These are phyloP conservation scores for Oryzias celebensis DNA, from an alignment of 2,113 vertebrate genomes.

Conservation along the genomic window DNA sequence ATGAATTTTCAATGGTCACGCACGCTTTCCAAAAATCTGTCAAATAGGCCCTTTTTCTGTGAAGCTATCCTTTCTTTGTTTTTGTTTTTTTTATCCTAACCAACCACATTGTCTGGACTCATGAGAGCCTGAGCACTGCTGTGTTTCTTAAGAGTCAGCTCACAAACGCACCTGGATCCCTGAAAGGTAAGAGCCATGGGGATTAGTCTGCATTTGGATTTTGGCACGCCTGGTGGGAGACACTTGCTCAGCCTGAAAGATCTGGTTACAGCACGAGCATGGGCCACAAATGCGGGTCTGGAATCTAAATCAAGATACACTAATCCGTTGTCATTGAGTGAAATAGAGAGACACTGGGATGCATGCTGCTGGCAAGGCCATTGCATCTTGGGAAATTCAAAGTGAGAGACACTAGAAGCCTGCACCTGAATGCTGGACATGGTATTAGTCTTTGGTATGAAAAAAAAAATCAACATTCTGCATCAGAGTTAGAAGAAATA, in stretches of 20 bases:
- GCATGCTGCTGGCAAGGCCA: conserved; percentile 4
- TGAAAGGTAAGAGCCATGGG: conserved; percentile 3
- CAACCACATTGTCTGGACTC: background rate
- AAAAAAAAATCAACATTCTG: conserved; percentile 2
- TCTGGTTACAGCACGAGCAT: conserved; percentile 35
- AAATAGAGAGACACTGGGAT: conserved; percentile 24
- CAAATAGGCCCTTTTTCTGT: background rate
- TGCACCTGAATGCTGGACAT: background rate
- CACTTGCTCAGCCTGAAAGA: conserved; percentile 4
- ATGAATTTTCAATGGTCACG: no score
- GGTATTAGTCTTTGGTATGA: background rate
- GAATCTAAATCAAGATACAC: conserved; percentile 55
- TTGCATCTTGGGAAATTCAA: conserved; percentile 14
- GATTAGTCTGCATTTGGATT: conserved; percentile 30
- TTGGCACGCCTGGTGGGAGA: conserved; percentile 26
- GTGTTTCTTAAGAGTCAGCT: background rate
- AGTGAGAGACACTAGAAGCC: conserved; percentile 1
- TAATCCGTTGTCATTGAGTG: conserved; percentile 37
- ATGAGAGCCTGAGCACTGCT: conserved; percentile 6
- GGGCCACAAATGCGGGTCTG: conserved; percentile 9
- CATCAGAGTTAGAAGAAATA: background rate
- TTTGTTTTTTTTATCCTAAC: conserved; percentile 11
- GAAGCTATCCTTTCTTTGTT: conserved; percentile 15
- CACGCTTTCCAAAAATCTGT: no score
- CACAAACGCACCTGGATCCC: conserved; percentile 34